A percentile compares a stretch with the other conserved stretches of the same genome.
phyloP scores from a whole-genome alignment of 1,140 invertebrate genomes.

The Delia radicum region DNA sequence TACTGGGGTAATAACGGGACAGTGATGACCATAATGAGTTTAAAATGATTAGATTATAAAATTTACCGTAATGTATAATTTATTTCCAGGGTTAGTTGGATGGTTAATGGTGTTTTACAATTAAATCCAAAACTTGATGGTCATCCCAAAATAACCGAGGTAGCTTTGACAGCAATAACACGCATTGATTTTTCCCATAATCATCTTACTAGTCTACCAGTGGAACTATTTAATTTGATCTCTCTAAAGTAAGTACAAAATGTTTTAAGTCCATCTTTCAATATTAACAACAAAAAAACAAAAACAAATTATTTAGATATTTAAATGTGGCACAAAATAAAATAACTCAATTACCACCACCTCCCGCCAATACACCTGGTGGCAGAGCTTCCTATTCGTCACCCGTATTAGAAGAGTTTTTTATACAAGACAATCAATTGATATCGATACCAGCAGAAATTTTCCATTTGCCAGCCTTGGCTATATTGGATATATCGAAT shows the following conservation, averaged over 20 bases:
- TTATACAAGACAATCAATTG: slow-evolving; percentile 84
- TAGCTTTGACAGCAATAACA: slow-evolving; percentile 86
- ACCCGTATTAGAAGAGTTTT: slow-evolving; percentile 84
- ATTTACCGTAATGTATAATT: background rate
- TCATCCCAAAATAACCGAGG: slow-evolving; percentile 68
- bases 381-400: slow-evolving; percentile 59
- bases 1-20: background rate
- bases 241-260: slow-evolving; percentile 59
- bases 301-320: slow-evolving; percentile 60
- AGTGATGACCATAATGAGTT: background rate
- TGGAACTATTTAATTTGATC: slow-evolving; percentile 78
- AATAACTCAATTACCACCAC: slow-evolving; percentile 69
- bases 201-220: slow-evolving; percentile 76
- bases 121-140: slow-evolving; percentile 81
- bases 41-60: background rate
- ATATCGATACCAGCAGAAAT: slow-evolving; percentile 77
- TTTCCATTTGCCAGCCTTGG: slow-evolving; percentile 78
- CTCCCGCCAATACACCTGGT: slow-evolving; percentile 29
- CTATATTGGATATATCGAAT: slow-evolving; percentile 86
- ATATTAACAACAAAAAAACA: background rate
- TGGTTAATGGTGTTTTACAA: slow-evolving; percentile 78
- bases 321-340: slow-evolving; percentile 88
- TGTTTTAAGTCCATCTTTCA: background rate
- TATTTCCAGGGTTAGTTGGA: slow-evolving; percentile 70
- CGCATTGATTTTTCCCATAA: slow-evolving; percentile 93